Evolutionary conservation across 2,113 vertebrate genomes (phyloP), one percentile per base, ranked within the genome.

Genomic region (Ammodytes dubius): DNA sequence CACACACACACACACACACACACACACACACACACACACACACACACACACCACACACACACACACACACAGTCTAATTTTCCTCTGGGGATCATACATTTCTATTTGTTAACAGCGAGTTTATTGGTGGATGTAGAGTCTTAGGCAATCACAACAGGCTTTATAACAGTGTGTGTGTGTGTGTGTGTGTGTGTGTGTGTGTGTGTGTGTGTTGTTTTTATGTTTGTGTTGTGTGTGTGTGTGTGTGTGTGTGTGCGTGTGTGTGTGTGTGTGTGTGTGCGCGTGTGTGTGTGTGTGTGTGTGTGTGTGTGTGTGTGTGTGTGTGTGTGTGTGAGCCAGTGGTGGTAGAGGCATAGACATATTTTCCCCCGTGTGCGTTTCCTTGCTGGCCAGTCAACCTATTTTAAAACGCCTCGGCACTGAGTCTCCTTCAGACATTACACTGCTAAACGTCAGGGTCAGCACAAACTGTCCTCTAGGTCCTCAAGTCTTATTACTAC

Each of bases 81-180:
- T 27, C 27, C 40, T 59, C 42, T 58, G 9, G 53, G 12, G 0
- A 46, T 15, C 8, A 47, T 52, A 37, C 43, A 39, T 70, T 59
- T 81, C 13, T 84, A 6, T 78, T 17, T 87, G 46, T 89, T 79
- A 69, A 81, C 82, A 87, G 86, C 2, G 14, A 65, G 49, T 76
- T 80, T 70, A 46, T 68, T 74, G 80, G n/a, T 54, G 70, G 67
- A 56, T 61, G 56, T 45, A 37, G 6, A 42, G 47, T 47, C 39
- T 81, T 7, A 5, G 74, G 60, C 70, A 83, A 1, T 59, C 10
- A 42, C 69, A 72, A 42, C 69, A 72, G 73, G 58, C 67, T 87
- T 57, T 65, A 4, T 50, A 73, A 54, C 39, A 89, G 75, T n/a
- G 58, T 77, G 64, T 84, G 65, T 85, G 80, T 82, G 39, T 53